Evolutionary conservation across 2,888 invertebrate species (phyloP).

Genomic region (Rotaria socialis): DNA sequence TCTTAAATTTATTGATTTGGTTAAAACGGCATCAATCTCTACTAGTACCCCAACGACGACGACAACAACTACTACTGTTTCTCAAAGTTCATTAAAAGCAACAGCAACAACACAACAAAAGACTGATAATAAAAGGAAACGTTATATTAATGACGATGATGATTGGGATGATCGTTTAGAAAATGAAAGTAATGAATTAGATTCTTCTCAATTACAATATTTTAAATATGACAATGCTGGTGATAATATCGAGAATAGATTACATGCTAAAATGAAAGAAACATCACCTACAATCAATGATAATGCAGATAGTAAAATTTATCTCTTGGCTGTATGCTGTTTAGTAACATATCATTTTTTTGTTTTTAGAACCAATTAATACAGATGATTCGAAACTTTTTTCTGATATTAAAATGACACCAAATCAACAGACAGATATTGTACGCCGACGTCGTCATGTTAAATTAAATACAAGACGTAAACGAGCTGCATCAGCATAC

Average conservation of each 20-base stretch:
- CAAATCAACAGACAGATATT: neutral
- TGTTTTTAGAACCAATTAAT: neutral
- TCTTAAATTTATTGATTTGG: neutral
- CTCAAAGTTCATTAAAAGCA: neutral
- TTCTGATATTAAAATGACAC: neutral
- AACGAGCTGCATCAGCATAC: neutral
- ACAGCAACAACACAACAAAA: neutral
- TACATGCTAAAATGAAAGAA: neutral
- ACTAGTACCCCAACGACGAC: neutral
- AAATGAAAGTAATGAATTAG: neutral
- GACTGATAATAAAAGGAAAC: neutral
- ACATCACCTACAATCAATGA: neutral
- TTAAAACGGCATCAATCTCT: neutral
- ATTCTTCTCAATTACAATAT: neutral
- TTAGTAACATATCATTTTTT: neutral
- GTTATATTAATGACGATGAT: neutral
- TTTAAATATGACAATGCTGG: neutral
- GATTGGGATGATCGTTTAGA: neutral
- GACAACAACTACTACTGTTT: neutral
- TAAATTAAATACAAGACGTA: conserved; percentile 7
- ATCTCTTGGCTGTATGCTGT: neutral
- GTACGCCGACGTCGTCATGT: conserved; percentile 3
- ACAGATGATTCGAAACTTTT: neutral
- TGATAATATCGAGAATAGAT: neutral
- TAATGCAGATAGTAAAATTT: neutral